Base-by-base conservation (phyloP, 2,888 invertebrate genomes). In the Caenorhabditis uteleia region DNA sequence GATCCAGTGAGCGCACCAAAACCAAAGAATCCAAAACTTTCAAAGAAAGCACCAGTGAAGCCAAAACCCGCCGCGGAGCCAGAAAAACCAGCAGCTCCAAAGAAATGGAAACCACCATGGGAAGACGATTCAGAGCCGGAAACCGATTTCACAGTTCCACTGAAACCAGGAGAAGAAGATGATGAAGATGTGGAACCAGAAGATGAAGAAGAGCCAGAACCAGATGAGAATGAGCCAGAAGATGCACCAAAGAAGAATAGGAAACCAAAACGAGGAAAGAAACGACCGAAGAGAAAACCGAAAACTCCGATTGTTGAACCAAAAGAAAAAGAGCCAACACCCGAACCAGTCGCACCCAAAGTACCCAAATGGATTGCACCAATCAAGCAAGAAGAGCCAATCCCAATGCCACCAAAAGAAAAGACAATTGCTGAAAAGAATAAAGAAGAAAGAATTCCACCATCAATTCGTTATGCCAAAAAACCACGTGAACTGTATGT, bases 381-480 rank as follows among this genome's bases (percentile, higher is more conserved):
- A 6, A 62, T 66, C 33, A 58, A 68, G 39, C 68, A 47, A 8
- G 68, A 67, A 36, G 73, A 74, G 42, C 49, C 68, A 2, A 74
- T 75, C 60, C 71, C 76, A 5, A 70, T 71, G 68, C 76, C 75
- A 21, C 79, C 77, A 3, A 69, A 77, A 29, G 76, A 77, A 36
- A 79, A 77, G 43, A 67, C 74, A 14, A 66, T 79, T 20, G 67
- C 72, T 12, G 74, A 78, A 34, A 69, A 61, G 5, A 69, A 77
- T 33, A 71, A 73, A 29, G 79, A 79, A 45, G 74, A 77, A 39
- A 56, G 75, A 20, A 64, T 74, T 21, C 70, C 71, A 10, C 79
- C 79, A 2, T 62, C 65, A 3, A 68, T 72, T 20, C 54, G 74
- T 42, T 79, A 79, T 57, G 75, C 76, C 5, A 78, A 68, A 42